These are phyloP conservation scores for Diphyllodes magnificus DNA, from an alignment of 2,113 vertebrate species.

Conservation along the genomic window DNA sequence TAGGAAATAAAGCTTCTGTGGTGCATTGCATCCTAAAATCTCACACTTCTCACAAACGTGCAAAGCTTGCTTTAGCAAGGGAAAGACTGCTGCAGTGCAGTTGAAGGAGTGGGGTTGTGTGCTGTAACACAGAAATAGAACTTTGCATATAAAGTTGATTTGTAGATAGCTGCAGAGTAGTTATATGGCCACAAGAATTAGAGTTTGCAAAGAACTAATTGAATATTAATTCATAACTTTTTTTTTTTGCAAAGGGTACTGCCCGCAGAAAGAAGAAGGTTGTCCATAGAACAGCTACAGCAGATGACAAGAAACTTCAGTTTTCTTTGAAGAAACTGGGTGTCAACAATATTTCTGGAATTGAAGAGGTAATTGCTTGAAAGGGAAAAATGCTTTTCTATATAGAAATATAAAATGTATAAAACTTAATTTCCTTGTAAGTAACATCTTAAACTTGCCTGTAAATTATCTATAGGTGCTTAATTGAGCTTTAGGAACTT, in stretches of 20 bases:
- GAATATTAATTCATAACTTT: background rate
- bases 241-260: conserved; percentile 76
- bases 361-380: conserved; percentile 84
- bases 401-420: background rate
- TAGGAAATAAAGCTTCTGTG: background rate
- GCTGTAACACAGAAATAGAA: background rate
- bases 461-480: background rate
- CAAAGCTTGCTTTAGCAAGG: background rate
- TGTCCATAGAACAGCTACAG: conserved; percentile 94
- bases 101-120: background rate
- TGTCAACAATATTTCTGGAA: conserved; percentile 97
- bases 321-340: conserved; percentile 96
- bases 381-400: background rate
- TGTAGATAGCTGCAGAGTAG: background rate
- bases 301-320: conserved; percentile 98
- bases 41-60: background rate
- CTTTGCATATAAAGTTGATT: background rate
- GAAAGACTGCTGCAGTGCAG: background rate
- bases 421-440: background rate
- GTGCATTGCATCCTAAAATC: background rate
- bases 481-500: background rate
- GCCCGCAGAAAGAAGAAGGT: conserved; percentile 99
- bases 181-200: background rate
- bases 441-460: background rate
- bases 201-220: background rate